Evolutionary conservation across 2,113 vertebrate genomes (phyloP).

Genomic region (Clarias magur): DNA sequence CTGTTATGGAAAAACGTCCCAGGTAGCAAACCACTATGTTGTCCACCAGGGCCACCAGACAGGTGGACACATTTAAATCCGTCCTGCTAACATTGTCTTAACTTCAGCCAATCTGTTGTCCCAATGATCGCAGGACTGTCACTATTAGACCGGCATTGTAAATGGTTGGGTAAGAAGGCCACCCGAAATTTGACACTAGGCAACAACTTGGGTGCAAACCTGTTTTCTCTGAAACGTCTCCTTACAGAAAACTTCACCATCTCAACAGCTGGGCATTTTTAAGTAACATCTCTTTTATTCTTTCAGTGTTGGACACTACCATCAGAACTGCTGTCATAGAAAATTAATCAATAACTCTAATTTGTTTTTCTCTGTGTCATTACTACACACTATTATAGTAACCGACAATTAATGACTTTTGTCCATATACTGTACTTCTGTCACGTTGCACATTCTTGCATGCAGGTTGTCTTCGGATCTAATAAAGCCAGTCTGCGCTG

Average conservation of each 20-base stretch:
- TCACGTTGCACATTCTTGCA: neutral
- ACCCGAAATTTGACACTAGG: neutral
- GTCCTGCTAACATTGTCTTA: neutral
- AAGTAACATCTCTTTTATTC: too few relatives aligned
- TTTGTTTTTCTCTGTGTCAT: neutral
- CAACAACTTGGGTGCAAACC: neutral
- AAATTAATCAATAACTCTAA: neutral
- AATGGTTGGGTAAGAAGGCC: neutral
- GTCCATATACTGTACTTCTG: neutral
- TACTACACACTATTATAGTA: neutral
- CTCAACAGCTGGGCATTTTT: too few relatives aligned
- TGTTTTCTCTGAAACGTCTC: too few relatives aligned
- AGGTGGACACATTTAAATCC: neutral
- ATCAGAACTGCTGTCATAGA: neutral
- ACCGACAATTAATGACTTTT: neutral
- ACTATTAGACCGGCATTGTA: neutral
- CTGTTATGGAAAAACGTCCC: neutral
- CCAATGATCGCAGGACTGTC: neutral
- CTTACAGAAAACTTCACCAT: too few relatives aligned
- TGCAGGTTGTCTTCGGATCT: conserved; percentile 61
- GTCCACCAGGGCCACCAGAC: neutral
- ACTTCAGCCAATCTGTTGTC: neutral
- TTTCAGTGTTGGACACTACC: too few relatives aligned
- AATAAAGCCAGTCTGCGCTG: conserved; percentile 66
- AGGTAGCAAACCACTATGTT: neutral